Conservation (phyloP, 2,113 vertebrate species). For the Dolichotis patagonum region DNA sequence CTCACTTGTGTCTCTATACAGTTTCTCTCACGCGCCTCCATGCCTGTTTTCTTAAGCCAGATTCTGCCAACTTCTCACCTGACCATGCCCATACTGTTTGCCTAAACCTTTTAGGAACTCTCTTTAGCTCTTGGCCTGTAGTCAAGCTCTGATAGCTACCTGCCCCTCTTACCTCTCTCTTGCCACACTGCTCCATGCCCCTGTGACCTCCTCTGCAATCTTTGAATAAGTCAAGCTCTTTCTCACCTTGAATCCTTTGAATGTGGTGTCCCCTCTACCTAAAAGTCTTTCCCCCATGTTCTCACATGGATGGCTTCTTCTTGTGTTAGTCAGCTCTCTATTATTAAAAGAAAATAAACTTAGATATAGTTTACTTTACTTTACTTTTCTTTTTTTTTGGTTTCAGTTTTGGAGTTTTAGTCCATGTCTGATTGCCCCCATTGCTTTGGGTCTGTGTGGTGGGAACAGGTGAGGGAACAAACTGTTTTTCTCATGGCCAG, state of each 20-base stretch:
- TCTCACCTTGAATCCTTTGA: neutral
- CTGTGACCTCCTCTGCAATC: neutral
- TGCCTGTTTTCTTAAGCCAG: neutral
- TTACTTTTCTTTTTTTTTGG: neutral
- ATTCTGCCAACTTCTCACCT: neutral
- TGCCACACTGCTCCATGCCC: accelerated
- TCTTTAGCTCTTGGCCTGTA: neutral
- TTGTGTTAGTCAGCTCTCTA: neutral
- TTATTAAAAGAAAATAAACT: neutral
- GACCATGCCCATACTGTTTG: neutral
- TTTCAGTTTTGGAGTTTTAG: neutral
- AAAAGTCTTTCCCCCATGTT: neutral
- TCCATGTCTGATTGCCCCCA: neutral
- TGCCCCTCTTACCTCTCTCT: neutral
- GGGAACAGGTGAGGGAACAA: neutral
- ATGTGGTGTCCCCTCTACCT: neutral
- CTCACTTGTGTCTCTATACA: neutral
- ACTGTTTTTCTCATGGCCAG: neutral
- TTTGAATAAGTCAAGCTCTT: conserved; percentile 12
- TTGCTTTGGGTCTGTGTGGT: neutral
- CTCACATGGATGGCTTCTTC: neutral
- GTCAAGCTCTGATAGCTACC: neutral
- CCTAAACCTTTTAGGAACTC: neutral
- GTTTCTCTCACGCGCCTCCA: neutral
- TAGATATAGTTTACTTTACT: neutral